Evolutionary conservation across 2,888 invertebrate species (phyloP), one percentile per base, ranked within the genome.

Genomic region (Dorcus hopei): DNA sequence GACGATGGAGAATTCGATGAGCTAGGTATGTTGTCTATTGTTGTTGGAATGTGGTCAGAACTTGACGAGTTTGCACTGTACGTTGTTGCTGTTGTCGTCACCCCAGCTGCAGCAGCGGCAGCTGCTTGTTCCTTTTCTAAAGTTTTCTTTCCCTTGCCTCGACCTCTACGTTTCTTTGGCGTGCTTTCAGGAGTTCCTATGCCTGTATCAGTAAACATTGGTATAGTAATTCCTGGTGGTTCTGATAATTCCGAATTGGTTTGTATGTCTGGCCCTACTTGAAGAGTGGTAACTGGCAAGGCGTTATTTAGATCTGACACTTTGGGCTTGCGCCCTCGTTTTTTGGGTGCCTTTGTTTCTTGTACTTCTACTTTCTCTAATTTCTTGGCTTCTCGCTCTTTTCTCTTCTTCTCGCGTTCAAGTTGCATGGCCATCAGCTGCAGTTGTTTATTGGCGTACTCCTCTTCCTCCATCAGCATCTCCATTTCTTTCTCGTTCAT

Each of bases 381-480:
- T 55, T 63, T 62, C 53, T 57, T 53, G 6, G 80, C 80, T 72
- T 83, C 83, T 9, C 79, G 78, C 67, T 85, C 84, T 66, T 80
- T 81, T 0, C 82, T 75, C 62, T 83, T 83, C 68, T 81, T 83
- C 59, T 84, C 83, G 52, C 81, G 79, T 69, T 83, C 83, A 43
- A 79, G 70, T 79, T 83, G 71, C 4, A 65, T 66, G 1, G 80
- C 80, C 0, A 81, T 80, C 26, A 82, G 62, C 60, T 82, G 81
- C 3, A 83, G 69, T 65, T 83, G 83, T 11, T 82, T 80, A 38
- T 82, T 81, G 0, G 83, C 83, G 47, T 82, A 83, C 61, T 85
- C 85, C 68, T 86, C 85, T 49, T 84, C 84, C 64, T 85, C 85
- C 75, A 85, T 84, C 83, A 85, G 82, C n/a, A 72, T 70, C 41